Evolutionary conservation across 2,888 invertebrate genomes (phyloP), one percentile per base, ranked within the genome.

Genomic region (Andricus quercusramuli): DNA sequence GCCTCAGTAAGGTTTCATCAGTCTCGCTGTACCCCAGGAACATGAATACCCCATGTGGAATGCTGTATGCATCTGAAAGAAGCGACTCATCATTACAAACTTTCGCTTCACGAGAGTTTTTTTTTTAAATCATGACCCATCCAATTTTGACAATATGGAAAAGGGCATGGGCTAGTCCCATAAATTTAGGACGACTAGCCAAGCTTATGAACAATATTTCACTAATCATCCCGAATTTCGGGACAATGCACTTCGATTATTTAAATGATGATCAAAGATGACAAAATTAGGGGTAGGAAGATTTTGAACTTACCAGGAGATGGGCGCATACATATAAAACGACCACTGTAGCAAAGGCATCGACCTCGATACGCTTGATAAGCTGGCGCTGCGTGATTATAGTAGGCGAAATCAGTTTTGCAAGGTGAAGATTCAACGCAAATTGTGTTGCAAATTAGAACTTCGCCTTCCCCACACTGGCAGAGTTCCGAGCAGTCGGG

Each of bases 311-410:
- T 94, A 94, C 95, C 95, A 83, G 95, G 95, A 84, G 95, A 94
- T 79, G 98, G 98, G 90, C 97, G 95, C 96, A 97, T 97, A 93
- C 98, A 98, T 93, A 98, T 97, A 93, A 98, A 98, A 84, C 96
- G 96, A 56, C 98, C 97, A 32, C 97, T 97, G 93, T 98, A 98
- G 93, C 98, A 98, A 88, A 97, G 95, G 93, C 98, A 98, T 82
- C 97, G 95, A 64, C 98, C 97, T 64, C 97, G 95, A 92, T 96
- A 97, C 13, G 98, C 98, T 93, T 97, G 97, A 93, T 97, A 98
- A 79, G 97, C 97, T 11, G 98, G 97, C 3, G 97, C 97, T 62
- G 97, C 97, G 93, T 98, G 98, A 90, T 97, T 97, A 94, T 97
- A 98, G 93, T 96, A 97, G 77, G 98, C 98, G 87, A 97, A 95